These are phyloP conservation scores for Morphnarchus princeps DNA, from an alignment of 2,113 vertebrate genomes.

Conservation along the genomic window DNA sequence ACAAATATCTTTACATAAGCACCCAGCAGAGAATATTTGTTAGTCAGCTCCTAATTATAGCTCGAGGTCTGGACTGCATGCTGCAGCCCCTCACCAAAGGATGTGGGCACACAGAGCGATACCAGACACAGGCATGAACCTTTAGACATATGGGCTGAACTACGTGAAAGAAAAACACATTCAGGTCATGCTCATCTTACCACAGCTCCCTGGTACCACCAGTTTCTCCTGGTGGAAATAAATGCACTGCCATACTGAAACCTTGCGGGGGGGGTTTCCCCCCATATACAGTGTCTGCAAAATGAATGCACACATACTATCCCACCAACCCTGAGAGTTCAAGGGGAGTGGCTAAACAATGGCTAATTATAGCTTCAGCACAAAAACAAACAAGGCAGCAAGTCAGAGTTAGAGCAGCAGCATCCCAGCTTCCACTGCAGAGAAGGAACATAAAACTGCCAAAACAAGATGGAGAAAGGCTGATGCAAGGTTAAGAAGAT, in stretches of 20 bases:
- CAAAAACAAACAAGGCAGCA: slow-evolving; percentile 3
- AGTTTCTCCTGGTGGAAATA: not conserved
- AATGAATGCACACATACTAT: not conserved
- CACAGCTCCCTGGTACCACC: not conserved
- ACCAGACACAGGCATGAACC: not conserved
- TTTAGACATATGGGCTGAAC: not conserved
- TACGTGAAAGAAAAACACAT: not conserved
- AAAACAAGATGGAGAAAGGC: not conserved
- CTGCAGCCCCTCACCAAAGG: not conserved
- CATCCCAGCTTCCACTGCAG: not conserved
- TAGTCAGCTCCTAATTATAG: not conserved
- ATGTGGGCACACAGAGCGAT: not conserved
- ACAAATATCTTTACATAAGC: not conserved
- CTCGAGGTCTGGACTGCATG: fast-evolving
- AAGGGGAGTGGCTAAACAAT: not conserved
- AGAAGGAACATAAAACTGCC: not conserved
- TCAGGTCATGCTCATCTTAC: no score
- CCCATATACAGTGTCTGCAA: not conserved
- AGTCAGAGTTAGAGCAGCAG: not conserved
- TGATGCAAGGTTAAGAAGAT: fast-evolving
- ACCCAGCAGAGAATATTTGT: not conserved
- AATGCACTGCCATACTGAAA: not conserved
- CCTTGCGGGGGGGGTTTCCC: no score
- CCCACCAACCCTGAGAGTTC: not conserved
- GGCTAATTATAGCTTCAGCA: slow-evolving; percentile 12